A percentile compares a stretch with the other conserved stretches of the same genome.
These are phyloP conservation scores for Schizaphis graminum DNA, from an alignment of 2,888 invertebrate species.

Conservation along the genomic window DNA sequence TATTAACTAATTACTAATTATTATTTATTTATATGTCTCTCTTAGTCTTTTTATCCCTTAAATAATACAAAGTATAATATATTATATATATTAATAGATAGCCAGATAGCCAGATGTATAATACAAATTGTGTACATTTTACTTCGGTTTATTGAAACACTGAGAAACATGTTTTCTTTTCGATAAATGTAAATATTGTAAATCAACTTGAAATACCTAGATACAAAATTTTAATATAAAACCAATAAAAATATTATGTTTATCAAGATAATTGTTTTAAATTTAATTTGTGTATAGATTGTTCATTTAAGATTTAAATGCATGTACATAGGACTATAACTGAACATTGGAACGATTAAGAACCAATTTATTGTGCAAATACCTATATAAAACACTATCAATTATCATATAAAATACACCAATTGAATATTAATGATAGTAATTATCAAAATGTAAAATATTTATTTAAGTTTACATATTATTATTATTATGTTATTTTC, in stretches of 20 bases:
- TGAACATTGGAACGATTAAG: conserved; percentile 5
- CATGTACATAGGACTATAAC: not conserved
- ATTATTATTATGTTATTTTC: not conserved
- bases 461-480: not conserved
- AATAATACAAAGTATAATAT: not conserved
- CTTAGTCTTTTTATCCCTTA: not conserved
- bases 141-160: not conserved
- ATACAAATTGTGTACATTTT: not conserved
- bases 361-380: not conserved
- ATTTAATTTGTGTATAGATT: not conserved
- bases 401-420: not conserved
- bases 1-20: not conserved
- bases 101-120: too few species aligned
- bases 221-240: not conserved
- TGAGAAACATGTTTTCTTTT: not conserved
- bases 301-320: too few species aligned
- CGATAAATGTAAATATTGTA: not conserved
- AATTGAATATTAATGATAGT: not conserved
- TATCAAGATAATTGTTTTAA: not conserved
- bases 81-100: not conserved
- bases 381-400: not conserved
- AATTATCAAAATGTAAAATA: not conserved
- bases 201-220: not conserved
- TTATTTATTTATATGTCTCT: not conserved
- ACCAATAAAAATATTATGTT: not conserved